A percentile compares a stretch with the other conserved stretches of the same genome.
Evolutionary conservation across 2,888 invertebrate genomes (phyloP).

Genomic region (Drosophila eohydei): DNA sequence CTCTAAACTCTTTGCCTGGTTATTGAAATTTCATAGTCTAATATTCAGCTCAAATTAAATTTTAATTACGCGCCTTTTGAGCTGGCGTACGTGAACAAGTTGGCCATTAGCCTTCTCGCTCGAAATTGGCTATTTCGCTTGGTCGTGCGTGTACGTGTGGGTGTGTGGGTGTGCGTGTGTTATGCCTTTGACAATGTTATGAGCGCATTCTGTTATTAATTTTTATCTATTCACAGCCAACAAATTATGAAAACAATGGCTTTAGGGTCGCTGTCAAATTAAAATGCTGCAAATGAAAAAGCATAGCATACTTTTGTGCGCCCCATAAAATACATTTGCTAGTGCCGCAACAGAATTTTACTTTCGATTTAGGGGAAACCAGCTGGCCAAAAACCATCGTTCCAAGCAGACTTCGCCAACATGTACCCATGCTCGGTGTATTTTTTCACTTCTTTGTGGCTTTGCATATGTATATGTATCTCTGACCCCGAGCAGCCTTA

Average conservation of each 20-base stretch:
- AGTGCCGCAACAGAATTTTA: slow-evolving; percentile 41
- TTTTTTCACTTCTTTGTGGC: slow-evolving; percentile 39
- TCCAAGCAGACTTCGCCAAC: slow-evolving; percentile 33
- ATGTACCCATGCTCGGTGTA: slow-evolving; percentile 15
- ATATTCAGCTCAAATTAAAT: slow-evolving; percentile 70
- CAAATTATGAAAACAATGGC: slow-evolving; percentile 32
- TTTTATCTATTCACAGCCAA: slow-evolving; percentile 57
- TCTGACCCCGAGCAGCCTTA: slow-evolving; percentile 26
- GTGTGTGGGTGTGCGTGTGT: slow-evolving; percentile 10
- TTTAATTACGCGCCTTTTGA: slow-evolving; percentile 66
- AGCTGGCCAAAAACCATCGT: slow-evolving; percentile 43
- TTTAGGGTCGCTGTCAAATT: slow-evolving; percentile 23
- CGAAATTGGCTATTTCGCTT: slow-evolving; percentile 48
- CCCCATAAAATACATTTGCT: slow-evolving; percentile 35
- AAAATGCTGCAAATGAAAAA: slow-evolving; percentile 25
- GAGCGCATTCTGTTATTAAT: slow-evolving; percentile 56
- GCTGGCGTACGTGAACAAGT: slow-evolving; percentile 19
- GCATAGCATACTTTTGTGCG: slow-evolving; percentile 38
- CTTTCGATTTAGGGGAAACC: slow-evolving; percentile 40
- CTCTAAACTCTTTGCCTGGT: slow-evolving; percentile 1
- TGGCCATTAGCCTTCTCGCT: slow-evolving; percentile 25
- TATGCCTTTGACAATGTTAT: slow-evolving; percentile 56
- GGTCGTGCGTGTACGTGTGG: slow-evolving; percentile 1
- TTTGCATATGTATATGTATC: slow-evolving; percentile 1
- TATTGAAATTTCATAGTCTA: slow-evolving; percentile 72